Evolutionary conservation across 1,140 invertebrate species (phyloP).

Genomic region (Chrysomallon squamiferum): DNA sequence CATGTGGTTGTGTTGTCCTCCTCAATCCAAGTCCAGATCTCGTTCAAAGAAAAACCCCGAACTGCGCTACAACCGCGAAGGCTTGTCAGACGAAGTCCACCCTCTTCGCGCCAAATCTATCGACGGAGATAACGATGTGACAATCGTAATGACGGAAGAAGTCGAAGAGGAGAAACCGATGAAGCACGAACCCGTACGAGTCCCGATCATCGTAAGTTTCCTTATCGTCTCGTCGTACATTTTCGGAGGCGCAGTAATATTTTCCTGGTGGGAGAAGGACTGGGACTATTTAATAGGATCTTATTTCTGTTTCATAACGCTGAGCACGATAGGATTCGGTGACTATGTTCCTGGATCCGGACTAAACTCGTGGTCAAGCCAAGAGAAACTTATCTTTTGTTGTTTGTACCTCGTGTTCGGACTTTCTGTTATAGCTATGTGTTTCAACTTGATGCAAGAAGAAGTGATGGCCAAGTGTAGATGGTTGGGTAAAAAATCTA

Average conservation of each 20-base stretch:
- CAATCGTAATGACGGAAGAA: background rate
- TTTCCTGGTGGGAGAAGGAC: conserved; percentile 67
- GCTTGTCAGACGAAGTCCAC: background rate
- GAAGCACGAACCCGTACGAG: conserved; percentile 42
- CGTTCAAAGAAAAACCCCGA: background rate
- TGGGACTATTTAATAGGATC: conserved; percentile 91
- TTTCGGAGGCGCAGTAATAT: conserved; percentile 58
- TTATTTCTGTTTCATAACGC: conserved; percentile 78
- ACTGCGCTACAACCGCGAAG: background rate
- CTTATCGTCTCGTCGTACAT: conserved; percentile 60
- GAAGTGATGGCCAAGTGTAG: conserved; percentile 78
- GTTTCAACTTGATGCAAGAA: conserved; percentile 97
- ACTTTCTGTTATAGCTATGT: conserved; percentile 98
- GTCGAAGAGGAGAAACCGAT: background rate
- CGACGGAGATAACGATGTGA: background rate
- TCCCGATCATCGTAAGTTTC: conserved; percentile 59
- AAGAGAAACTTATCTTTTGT: conserved; percentile 54
- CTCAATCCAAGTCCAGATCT: background rate
- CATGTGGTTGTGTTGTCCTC: conserved; percentile 37
- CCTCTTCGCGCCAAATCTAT: conserved; percentile 1
- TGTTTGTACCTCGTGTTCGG: conserved; percentile 76
- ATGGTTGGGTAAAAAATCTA: conserved; percentile 65
- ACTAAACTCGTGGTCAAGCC: conserved; percentile 65
- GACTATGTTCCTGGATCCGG: conserved; percentile 89
- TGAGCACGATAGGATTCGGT: conserved; percentile 83